Evolutionary conservation across 2,888 invertebrate species (phyloP).

Genomic region (Phyto melanocephala): DNA sequence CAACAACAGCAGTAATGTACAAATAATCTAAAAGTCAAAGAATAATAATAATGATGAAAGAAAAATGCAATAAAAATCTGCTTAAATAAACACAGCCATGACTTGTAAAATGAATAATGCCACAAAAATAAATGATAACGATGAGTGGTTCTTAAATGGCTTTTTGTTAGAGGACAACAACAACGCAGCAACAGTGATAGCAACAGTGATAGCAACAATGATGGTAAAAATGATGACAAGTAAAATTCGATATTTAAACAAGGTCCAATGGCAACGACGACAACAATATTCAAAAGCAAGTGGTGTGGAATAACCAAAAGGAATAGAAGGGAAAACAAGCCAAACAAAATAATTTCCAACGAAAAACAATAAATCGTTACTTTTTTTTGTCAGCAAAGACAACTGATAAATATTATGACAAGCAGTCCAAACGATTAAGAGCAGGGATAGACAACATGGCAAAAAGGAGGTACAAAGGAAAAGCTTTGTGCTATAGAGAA

Average conservation of each 20-base stretch:
- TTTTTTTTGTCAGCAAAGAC: slow-evolving; percentile 33
- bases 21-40: not conserved
- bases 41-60: not conserved
- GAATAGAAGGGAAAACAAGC: not conserved
- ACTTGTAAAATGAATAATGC: slow-evolving; percentile 59
- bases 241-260: not conserved
- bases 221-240: not conserved
- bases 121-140: slow-evolving; percentile 45
- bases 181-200: not conserved
- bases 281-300: slow-evolving; percentile 13
- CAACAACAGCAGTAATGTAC: not conserved
- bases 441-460: not conserved
- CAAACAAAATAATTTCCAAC: not conserved
- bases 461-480: not conserved
- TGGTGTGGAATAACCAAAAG: not conserved
- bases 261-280: not conserved
- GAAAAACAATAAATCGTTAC: slow-evolving; percentile 54
- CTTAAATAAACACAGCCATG: slow-evolving; percentile 58
- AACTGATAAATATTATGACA: slow-evolving; percentile 62
- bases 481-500: not conserved
- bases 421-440: slow-evolving; percentile 45
- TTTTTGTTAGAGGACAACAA: slow-evolving; percentile 51
- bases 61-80: slow-evolving; percentile 44
- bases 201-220: not conserved
- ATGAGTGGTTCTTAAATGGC: slow-evolving; percentile 55